phyloP scores from a whole-genome alignment of 2,797 vertebrate species.

The Poeciliopsis gracilis region DNA sequence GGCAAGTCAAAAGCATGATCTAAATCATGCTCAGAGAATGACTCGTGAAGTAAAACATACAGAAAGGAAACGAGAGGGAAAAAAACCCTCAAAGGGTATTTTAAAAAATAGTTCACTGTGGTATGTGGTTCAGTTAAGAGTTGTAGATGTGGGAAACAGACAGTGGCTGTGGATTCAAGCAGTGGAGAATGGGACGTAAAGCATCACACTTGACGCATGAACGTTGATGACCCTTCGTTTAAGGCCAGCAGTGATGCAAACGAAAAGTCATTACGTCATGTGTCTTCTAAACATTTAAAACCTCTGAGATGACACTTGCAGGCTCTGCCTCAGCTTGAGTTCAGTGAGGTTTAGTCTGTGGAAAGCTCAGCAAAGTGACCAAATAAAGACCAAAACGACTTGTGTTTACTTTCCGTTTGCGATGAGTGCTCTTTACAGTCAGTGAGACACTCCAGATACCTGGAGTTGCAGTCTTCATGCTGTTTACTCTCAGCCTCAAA shows the following conservation, averaged over 20 bases:
- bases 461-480: constrained; percentile 51
- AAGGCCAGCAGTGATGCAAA: constrained; percentile 35
- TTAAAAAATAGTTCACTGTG: constrained; percentile 24
- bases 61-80: constrained; percentile 41
- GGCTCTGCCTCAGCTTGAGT: constrained; percentile 17
- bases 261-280: constrained; percentile 24
- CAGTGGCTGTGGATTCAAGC: constrained; percentile 48
- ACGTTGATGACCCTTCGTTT: constrained; percentile 50
- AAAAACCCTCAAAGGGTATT: constrained; percentile 1
- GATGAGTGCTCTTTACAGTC: constrained; percentile 54
- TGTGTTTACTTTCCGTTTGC: constrained; percentile 70
- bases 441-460: constrained; percentile 76
- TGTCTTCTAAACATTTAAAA: constrained; percentile 44
- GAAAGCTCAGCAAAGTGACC: constrained; percentile 72
- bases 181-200: constrained; percentile 53
- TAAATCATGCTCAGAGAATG: constrained; percentile 46
- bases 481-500: constrained; percentile 75
- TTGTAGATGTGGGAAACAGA: constrained; percentile 46
- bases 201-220: constrained; percentile 53
- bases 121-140: constrained; percentile 51
- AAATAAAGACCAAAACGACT: constrained; percentile 79
- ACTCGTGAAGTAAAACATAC: constrained; percentile 32
- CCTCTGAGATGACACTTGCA: constrained; percentile 8
- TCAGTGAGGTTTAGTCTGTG: constrained; percentile 50
- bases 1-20: constrained; percentile 44